Evolutionary conservation across 1,140 invertebrate species (phyloP).

Genomic region (Drosophila subobscura): DNA sequence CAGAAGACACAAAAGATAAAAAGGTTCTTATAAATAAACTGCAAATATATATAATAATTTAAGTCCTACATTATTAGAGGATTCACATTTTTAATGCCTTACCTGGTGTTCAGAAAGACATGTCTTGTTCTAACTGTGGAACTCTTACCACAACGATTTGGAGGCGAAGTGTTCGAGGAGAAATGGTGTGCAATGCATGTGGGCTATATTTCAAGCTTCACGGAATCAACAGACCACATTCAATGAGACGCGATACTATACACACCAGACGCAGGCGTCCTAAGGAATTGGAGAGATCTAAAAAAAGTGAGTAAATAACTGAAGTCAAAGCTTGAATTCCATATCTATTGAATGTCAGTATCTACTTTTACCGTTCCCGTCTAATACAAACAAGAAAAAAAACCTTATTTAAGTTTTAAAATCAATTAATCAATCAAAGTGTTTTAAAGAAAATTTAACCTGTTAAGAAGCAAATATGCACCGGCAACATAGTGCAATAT

Average conservation of each 20-base stretch:
- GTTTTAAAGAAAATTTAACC: no score
- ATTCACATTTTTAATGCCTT: constrained; percentile 50
- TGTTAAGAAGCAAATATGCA: no score
- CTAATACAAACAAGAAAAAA: not conserved
- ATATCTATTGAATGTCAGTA: not conserved
- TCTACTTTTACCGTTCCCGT: no score
- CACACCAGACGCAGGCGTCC: constrained; percentile 97
- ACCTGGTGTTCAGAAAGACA: constrained; percentile 86
- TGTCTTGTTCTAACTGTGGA: constrained; percentile 92
- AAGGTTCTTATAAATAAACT: constrained; percentile 37
- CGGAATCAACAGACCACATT: constrained; percentile 94
- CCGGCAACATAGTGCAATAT: no score
- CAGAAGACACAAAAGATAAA: constrained; percentile 67
- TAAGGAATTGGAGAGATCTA: constrained; percentile 87
- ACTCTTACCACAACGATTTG: constrained; percentile 96
- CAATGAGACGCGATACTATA: constrained; percentile 98
- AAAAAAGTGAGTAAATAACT: constrained; percentile 74
- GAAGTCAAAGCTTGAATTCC: not conserved
- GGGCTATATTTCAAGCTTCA: constrained; percentile 97
- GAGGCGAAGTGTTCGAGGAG: constrained; percentile 93
- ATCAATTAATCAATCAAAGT: no score
- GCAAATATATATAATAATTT: not conserved
- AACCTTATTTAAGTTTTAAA: not conserved
- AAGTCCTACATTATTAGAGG: constrained; percentile 28
- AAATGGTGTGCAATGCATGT: constrained; percentile 98